These are phyloP conservation scores for Gryon sp. DNA, from an alignment of 1,140 invertebrate genomes.

Conservation along the genomic window DNA sequence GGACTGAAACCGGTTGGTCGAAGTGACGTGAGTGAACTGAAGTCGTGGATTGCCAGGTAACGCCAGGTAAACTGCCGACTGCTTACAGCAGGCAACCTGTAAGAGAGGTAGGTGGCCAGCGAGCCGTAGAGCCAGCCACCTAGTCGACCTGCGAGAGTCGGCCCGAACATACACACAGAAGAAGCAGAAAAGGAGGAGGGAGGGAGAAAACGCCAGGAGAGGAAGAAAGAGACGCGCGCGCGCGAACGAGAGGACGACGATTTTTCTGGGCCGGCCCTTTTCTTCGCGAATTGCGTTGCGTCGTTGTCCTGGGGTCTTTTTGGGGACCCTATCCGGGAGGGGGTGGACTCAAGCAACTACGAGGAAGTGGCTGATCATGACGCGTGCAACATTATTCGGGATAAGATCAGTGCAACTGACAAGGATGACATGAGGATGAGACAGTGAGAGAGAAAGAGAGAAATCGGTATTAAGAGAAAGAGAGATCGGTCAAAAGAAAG, in stretches of 20 bases:
- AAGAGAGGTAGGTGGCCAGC: conserved; percentile 65
- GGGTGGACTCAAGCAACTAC: conserved; percentile 46
- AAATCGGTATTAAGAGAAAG: no score
- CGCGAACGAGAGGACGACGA: conserved; percentile 44
- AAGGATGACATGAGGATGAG: conserved; percentile 39
- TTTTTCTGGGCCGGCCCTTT: conserved; percentile 56
- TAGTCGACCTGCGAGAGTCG: conserved; percentile 58
- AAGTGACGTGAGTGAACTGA: conserved; percentile 80
- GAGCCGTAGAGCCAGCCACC: conserved; percentile 62
- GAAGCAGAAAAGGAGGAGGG: no score
- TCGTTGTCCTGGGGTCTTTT: conserved; percentile 21
- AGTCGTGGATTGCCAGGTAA: conserved; percentile 76
- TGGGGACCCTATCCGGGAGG: conserved; percentile 28
- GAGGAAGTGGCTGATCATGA: conserved; percentile 51
- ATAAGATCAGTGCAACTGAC: conserved; percentile 36
- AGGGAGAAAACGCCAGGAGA: conserved; percentile 40
- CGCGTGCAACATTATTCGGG: conserved; percentile 46
- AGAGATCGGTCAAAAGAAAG: conserved; percentile 20
- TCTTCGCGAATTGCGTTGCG: conserved; percentile 11
- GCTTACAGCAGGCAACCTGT: conserved; percentile 64
- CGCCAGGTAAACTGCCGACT: conserved; percentile 76
- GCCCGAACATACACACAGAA: conserved; percentile 42
- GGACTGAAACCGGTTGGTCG: conserved; percentile 77
- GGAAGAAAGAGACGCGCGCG: conserved; percentile 40
- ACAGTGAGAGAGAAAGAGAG: conserved; percentile 10